Conservation (phyloP, 2,888 invertebrate genomes). For the Nephrocerus scutellatus region DNA sequence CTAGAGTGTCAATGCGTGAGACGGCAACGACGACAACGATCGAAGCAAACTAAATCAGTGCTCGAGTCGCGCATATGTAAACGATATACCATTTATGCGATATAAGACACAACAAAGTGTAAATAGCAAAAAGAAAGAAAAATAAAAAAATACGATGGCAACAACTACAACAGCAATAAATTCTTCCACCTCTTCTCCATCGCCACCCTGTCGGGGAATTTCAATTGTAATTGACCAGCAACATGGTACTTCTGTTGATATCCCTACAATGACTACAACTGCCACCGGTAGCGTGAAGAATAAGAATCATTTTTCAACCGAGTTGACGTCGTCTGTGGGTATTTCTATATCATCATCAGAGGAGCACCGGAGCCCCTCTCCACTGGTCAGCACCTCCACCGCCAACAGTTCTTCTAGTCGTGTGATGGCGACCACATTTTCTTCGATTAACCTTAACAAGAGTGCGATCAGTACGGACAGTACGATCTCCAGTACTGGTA, state of each 20-base stretch:
- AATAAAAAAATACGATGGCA: conserved; percentile 20
- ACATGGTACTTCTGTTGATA: neutral
- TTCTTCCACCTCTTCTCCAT: conserved; percentile 17
- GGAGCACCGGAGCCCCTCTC: no score
- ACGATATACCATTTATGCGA: conserved; percentile 1
- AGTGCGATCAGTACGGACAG: no score
- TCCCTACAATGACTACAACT: conserved; percentile 1
- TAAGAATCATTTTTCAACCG: conserved; percentile 16
- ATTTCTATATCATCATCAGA: no score
- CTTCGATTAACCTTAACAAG: no score
- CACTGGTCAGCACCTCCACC: no score
- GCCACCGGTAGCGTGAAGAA: conserved; percentile 13
- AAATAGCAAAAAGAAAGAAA: neutral
- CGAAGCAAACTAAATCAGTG: conserved; percentile 1
- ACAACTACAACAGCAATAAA: conserved; percentile 27
- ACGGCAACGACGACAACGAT: neutral
- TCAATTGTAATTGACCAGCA: conserved; percentile 27
- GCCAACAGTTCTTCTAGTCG: conserved; percentile 15
- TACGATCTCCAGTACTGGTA: no score
- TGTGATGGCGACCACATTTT: no score
- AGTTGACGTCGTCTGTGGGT: no score
- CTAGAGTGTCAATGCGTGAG: neutral
- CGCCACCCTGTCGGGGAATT: conserved; percentile 21
- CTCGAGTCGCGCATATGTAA: neutral
- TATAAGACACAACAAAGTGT: no score